Percentiles rank a stretch among this genome's conserved stretches.
Evolutionary conservation across 35 echinoderm and acorn worm species (phyloP).

Genomic region (Diadema setosum): DNA sequence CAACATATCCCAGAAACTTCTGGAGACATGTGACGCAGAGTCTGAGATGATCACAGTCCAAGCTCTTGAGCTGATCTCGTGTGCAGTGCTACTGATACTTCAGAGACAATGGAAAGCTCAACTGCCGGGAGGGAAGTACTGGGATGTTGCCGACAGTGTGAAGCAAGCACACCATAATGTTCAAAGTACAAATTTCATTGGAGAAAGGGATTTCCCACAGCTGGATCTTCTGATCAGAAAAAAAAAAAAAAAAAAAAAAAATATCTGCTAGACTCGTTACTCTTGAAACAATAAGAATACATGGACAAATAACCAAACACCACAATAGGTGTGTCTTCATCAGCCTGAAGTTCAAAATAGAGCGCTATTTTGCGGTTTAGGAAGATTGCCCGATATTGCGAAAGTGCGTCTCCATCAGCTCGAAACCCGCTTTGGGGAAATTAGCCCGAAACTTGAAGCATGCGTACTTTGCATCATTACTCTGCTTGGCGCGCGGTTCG

Average conservation of each 20-base stretch:
- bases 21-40: background rate
- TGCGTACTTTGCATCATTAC: no score
- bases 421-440: no score
- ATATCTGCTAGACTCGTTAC: background rate
- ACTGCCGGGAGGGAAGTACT: constrained; percentile 16
- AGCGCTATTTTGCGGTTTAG: no score
- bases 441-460: no score
- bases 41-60: background rate
- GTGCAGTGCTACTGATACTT: constrained; percentile 36
- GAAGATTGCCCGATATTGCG: no score
- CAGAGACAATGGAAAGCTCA: constrained; percentile 36
- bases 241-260: no score
- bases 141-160: background rate
- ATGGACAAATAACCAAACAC: constrained; percentile 35
- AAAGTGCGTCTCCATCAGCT: no score
- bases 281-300: constrained; percentile 53
- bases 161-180: background rate
- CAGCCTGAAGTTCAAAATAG: no score
- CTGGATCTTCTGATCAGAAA: constrained; percentile 30
- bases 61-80: constrained; percentile 15
- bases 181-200: constrained; percentile 42
- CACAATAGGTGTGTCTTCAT: no score
- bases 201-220: constrained; percentile 40
- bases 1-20: background rate
- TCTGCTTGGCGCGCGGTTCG: no score